phyloP scores from a whole-genome alignment of 2,113 vertebrate genomes.

The Lagopus leucura region DNA sequence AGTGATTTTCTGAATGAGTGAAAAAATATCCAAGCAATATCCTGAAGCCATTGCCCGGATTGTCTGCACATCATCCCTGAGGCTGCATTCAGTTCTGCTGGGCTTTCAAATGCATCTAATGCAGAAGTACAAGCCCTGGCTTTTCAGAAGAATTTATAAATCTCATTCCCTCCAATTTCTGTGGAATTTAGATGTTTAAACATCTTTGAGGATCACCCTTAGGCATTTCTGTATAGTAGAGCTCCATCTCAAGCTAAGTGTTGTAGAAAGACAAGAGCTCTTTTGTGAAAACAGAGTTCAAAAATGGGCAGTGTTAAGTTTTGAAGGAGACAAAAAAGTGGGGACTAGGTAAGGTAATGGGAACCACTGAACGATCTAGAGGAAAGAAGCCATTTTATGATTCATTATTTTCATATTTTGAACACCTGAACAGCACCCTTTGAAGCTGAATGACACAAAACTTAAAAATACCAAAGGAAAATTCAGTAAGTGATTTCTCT shows the following conservation, averaged over 20 bases:
- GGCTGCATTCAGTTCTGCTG: neutral
- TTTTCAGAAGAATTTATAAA: slow-evolving; percentile 28
- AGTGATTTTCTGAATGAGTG: neutral
- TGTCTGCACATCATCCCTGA: neutral
- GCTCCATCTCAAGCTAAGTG: neutral
- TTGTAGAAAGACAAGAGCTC: neutral
- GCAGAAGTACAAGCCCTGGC: neutral
- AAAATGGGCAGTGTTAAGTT: neutral
- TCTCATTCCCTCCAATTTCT: slow-evolving; percentile 15
- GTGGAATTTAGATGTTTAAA: slow-evolving; percentile 32
- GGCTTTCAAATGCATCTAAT: neutral
- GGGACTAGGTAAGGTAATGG: neutral
- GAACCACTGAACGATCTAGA: slow-evolving; percentile 1
- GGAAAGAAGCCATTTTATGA: neutral
- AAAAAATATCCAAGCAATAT: neutral
- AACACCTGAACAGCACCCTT: neutral
- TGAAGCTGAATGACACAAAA: neutral
- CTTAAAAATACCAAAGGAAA: slow-evolving; percentile 11
- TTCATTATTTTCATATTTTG: slow-evolving; percentile 25
- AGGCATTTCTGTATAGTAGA: slow-evolving; percentile 34
- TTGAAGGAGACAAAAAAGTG: neutral
- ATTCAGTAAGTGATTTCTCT: slow-evolving; percentile 4
- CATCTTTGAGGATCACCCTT: slow-evolving; percentile 29
- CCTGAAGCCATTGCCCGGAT: neutral
- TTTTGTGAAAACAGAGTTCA: slow-evolving; percentile 8